phyloP scores from a whole-genome alignment of 2,113 vertebrate species.

The Quiscalus mexicanus region DNA sequence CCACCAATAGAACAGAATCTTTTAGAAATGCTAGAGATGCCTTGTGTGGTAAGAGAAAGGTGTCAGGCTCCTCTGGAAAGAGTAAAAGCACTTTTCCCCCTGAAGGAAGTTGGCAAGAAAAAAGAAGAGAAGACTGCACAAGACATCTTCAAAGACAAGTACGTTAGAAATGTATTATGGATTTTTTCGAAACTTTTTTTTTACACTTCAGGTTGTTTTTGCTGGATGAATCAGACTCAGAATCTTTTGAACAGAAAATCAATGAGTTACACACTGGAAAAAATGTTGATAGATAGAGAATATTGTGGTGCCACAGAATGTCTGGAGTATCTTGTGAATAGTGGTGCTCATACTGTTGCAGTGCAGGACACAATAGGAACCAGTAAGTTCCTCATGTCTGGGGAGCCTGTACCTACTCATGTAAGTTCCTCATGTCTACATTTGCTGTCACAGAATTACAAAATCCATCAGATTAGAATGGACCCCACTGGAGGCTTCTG shows the following conservation, averaged over 20 bases:
- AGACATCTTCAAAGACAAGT: slow-evolving; percentile 90
- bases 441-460: background rate
- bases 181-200: background rate
- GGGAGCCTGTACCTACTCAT: background rate
- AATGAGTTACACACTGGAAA: background rate
- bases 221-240: background rate
- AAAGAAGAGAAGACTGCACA: slow-evolving; percentile 88
- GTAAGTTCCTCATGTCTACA: background rate
- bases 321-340: background rate
- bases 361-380: background rate
- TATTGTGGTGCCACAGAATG: background rate
- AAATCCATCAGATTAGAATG: background rate
- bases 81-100: slow-evolving; percentile 85
- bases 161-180: slow-evolving; percentile 24
- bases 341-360: background rate
- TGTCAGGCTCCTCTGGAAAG: slow-evolving; percentile 81
- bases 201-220: background rate
- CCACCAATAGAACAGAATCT: slow-evolving; percentile 85
- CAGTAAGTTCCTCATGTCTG: background rate
- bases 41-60: slow-evolving; percentile 76
- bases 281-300: background rate
- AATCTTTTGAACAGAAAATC: background rate
- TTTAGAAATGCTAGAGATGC: slow-evolving; percentile 80
- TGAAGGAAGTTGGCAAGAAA: slow-evolving; percentile 86
- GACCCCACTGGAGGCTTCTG: background rate